Evolutionary conservation across 2,113 vertebrate genomes (phyloP), one percentile per base, ranked within the genome.

Genomic region (Genyomyrus donnyi): DNA sequence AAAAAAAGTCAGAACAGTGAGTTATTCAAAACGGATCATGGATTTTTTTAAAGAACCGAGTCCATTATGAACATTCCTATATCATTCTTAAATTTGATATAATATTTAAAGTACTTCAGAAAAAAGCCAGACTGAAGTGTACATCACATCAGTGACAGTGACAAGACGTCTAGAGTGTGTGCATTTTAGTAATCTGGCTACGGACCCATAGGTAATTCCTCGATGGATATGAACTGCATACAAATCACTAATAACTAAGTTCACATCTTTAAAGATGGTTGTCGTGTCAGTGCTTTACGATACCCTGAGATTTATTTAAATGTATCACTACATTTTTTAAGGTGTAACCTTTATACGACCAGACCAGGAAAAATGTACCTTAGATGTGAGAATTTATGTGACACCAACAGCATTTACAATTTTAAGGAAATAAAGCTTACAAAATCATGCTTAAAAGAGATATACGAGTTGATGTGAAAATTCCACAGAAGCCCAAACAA

Each of bases 391-490:
- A 53, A 93, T 93, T 90, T 90, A 92, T 93, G 90, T 94, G 92
- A 92, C 92, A 95, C 94, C 93, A 92, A 93, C 90, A 91, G 91
- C 90, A 90, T 87, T 91, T 93, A 92, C 90, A 93, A 91, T 45
- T 42, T 42, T 0, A 42, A 48, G 39, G 39, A 45, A 24, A 45
- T 46, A 88, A 91, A 91, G 91, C 93, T 94, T 90, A 93, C 17
- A 92, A 93, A 91, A 93, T 92, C 93, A 93, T 93, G 93, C 91
- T 91, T 62, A 85, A 92, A 92, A 93, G 1, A 77, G 56, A 3
- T 91, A 94, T 92, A 93, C 93, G 88, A 95, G 92, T 92, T 94
- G 91, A 91, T 94, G 89, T 94, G 93, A 93, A 94, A 42, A 80
- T 80, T 42, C 15, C 74, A 42, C 2, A 19, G 74, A 42, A 17